Conservation (phyloP, 2,113 vertebrate genomes). For the Nothoprocta pentlandii region DNA sequence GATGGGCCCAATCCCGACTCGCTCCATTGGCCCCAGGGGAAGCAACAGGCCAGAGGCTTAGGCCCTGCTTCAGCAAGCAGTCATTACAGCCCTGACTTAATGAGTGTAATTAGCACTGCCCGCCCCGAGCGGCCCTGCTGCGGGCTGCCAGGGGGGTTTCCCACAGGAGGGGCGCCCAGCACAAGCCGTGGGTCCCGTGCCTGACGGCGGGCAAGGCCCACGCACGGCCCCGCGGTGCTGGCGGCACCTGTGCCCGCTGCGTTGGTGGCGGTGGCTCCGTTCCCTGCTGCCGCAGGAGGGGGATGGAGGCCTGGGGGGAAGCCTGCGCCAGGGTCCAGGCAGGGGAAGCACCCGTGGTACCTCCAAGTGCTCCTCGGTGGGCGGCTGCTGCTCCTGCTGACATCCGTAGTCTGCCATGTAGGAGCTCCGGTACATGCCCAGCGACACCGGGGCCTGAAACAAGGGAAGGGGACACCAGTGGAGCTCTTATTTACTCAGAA, state of each 20-base stretch:
- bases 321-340: rapidly evolving
- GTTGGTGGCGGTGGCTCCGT: rapidly evolving
- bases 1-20: not conserved
- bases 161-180: not conserved
- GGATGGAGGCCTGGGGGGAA: not conserved
- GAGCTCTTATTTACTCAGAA: not conserved
- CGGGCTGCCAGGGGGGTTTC: not conserved
- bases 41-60: not conserved
- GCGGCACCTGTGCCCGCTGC: rapidly evolving
- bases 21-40: not conserved
- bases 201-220: not conserved
- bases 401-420: conserved; percentile 55
- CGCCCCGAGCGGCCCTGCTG: not conserved
- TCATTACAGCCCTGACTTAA: conserved; percentile 37
- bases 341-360: not conserved
- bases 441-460: conserved; percentile 32
- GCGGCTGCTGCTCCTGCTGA: not conserved
- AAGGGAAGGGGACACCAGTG: not conserved
- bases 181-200: not conserved
- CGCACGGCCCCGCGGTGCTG: rapidly evolving
- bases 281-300: rapidly evolving
- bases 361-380: not conserved
- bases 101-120: conserved; percentile 21
- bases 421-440: conserved; percentile 41
- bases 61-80: not conserved